A percentile compares a stretch with the other conserved stretches of the same genome.
Evolutionary conservation across 2,888 invertebrate genomes (phyloP).

Genomic region (Auanema sp.): DNA sequence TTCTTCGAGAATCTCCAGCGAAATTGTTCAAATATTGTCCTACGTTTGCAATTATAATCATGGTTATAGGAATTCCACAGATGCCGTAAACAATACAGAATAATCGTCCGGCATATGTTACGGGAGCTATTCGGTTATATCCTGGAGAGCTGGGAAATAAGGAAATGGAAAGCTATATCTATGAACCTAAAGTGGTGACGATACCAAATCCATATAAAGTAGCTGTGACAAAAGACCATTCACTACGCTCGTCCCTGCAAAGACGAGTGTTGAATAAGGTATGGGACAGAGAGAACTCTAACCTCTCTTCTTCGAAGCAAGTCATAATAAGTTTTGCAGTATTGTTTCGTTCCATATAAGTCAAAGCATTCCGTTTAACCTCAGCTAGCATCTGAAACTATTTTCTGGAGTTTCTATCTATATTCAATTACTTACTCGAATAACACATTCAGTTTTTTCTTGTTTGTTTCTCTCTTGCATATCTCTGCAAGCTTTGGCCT

Average conservation of each 20-base stretch:
- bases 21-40: slow-evolving; percentile 62
- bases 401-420: slow-evolving; percentile 3
- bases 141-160: slow-evolving; percentile 27
- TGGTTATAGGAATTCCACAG: slow-evolving; percentile 61
- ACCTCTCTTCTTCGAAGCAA: background rate
- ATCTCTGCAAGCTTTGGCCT: slow-evolving; percentile 48
- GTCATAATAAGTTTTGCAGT: too few relatives aligned
- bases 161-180: background rate
- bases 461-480: slow-evolving; percentile 33
- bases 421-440: slow-evolving; percentile 27
- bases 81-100: slow-evolving; percentile 62
- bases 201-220: slow-evolving; percentile 63
- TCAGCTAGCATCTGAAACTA: background rate
- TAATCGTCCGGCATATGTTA: slow-evolving; percentile 57
- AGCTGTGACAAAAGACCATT: slow-evolving; percentile 61
- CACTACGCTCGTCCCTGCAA: slow-evolving; percentile 42
- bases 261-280: background rate
- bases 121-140: slow-evolving; percentile 62
- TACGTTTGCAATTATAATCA: slow-evolving; percentile 63
- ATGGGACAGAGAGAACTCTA: background rate
- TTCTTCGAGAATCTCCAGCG: slow-evolving; percentile 54
- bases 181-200: slow-evolving; percentile 56
- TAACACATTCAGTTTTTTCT: slow-evolving; percentile 45
- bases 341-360: too few relatives aligned
- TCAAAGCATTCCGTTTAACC: background rate